Evolutionary conservation across 2,113 vertebrate genomes (phyloP).

Genomic region (Pseudolaguvia tuberculata): DNA sequence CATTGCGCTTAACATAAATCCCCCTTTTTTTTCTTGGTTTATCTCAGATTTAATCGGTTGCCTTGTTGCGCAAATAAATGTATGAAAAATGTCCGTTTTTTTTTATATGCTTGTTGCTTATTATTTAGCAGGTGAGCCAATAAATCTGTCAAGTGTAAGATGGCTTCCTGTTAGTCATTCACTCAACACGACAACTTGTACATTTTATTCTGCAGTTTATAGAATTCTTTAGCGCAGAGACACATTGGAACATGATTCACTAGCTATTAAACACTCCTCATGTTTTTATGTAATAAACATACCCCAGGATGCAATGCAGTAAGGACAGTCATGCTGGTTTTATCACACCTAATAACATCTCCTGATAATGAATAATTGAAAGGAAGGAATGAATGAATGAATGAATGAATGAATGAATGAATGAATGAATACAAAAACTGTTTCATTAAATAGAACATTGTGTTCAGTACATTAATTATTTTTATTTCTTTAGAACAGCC

Average conservation of each 20-base stretch:
- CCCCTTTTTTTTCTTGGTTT: slow-evolving; percentile 40
- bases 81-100: slow-evolving; percentile 51
- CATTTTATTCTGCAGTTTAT: slow-evolving; percentile 36
- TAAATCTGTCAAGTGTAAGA: slow-evolving; percentile 56
- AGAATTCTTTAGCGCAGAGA: neutral
- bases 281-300: neutral
- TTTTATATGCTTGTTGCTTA: slow-evolving; percentile 55
- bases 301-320: neutral
- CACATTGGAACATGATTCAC: slow-evolving; percentile 20
- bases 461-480: no score
- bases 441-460: no score
- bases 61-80: slow-evolving; percentile 44
- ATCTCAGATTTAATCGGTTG: slow-evolving; percentile 57
- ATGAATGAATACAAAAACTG: no score
- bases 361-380: neutral
- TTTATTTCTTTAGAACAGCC: no score
- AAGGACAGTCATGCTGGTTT: neutral
- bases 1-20: slow-evolving; percentile 52
- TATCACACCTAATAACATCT: no score
- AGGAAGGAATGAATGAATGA: neutral
- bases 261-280: slow-evolving; percentile 18
- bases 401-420: neutral
- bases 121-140: slow-evolving; percentile 59
- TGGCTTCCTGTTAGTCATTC: slow-evolving; percentile 41
- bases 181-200: slow-evolving; percentile 41